A percentile compares a stretch with the other conserved stretches of the same genome.
Conservation (phyloP, 2,888 invertebrate species). For the Pteria penguin region DNA sequence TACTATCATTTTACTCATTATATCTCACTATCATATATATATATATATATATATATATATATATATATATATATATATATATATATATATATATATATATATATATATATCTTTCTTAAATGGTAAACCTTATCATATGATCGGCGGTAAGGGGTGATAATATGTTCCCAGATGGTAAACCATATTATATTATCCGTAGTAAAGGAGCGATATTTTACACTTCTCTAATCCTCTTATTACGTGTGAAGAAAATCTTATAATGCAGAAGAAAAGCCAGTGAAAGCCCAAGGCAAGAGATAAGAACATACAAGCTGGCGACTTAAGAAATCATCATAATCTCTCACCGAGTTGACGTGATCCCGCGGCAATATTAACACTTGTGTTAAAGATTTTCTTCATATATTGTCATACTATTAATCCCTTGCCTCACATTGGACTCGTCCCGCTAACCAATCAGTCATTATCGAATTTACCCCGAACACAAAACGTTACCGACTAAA, state of each 20-base stretch:
- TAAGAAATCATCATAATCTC: constrained; percentile 46
- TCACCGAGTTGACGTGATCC: constrained; percentile 47
- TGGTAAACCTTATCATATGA: too few relatives aligned
- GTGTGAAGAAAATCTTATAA: constrained; percentile 18
- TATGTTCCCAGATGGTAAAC: too few relatives aligned
- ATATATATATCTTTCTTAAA: too few relatives aligned
- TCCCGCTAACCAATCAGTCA: constrained; percentile 29
- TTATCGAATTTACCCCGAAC: constrained; percentile 55
- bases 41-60: too few relatives aligned
- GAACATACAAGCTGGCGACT: constrained; percentile 44
- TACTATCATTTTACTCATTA: too few relatives aligned
- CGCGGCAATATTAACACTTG: constrained; percentile 46
- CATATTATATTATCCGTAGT: too few relatives aligned
- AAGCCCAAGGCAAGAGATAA: constrained; percentile 36
- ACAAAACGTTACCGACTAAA: constrained; percentile 43
- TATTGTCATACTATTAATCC: constrained; percentile 42
- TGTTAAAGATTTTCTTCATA: constrained; percentile 33
- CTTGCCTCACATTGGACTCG: constrained; percentile 46
- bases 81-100: too few relatives aligned
- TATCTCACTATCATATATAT: too few relatives aligned
- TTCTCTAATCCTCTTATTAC: constrained; percentile 30
- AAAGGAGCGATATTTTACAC: too few relatives aligned
- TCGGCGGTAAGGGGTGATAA: too few relatives aligned
- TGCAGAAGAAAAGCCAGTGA: constrained; percentile 20
- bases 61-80: too few relatives aligned